Base-by-base conservation (phyloP, 2,888 invertebrate species). In the Hypena proboscidalis region DNA sequence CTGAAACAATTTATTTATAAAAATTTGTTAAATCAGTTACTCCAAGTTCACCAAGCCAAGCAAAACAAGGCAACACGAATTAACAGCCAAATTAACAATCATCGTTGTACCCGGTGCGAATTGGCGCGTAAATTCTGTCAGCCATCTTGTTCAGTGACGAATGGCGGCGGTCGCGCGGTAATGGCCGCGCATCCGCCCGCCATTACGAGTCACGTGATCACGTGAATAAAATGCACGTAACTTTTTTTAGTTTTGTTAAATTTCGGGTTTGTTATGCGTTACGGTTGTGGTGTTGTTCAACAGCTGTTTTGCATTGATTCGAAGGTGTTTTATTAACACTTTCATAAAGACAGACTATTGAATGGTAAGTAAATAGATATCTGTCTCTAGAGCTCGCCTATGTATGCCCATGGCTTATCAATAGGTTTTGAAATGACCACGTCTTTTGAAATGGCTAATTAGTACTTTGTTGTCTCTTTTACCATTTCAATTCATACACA, bases 141-240 rank as follows among this genome's bases (percentile, higher is more conserved):
- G 75, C 80, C 81, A 80, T 80, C 74, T 80, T 79, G 80, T 65
- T 35, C 51, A 36, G 65, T 75, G 77, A 80, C 69, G 67, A 58
- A 80, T 77, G 67, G 66, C 63, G 70, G 59, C 51, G 66, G 69
- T 63, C 60, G 67, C 58, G 63, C 54, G 64, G 44, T 70, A 70
- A 72, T 71, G 70, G 72, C 69, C 66, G 62, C 73, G 69, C 74
- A 67, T 77, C 75, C 75, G 70, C 56, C 67, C 61, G 63, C 76
- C 70, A 74, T 77, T 72, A 70, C 70, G 48, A 44, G 57, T 35
- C 22, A 54, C 56, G n/a, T n/a, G n/a, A 48, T 45, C 49, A 10
- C 34, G 41, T 46, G 31, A 39, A 55, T 56, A 56, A 66, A 56
- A n/a, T n/a, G n/a, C n/a, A n/a, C n/a, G n/a, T n/a, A n/a, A n/a